Conservation (phyloP, 2,888 invertebrate genomes). For the Pecten maximus region DNA sequence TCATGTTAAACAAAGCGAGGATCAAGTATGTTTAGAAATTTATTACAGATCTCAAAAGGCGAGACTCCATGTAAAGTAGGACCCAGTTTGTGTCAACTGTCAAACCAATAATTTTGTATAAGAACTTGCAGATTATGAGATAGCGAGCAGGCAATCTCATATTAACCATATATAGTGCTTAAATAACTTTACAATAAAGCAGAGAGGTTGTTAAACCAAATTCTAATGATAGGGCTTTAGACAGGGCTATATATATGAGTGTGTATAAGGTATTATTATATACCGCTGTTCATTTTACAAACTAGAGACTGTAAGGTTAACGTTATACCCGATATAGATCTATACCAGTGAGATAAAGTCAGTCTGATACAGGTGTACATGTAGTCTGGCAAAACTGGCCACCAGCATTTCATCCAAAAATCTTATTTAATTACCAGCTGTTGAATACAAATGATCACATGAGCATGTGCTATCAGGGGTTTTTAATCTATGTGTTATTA, state of each 20-base stretch:
- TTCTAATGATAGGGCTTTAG: neutral
- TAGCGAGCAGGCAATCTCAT: too few relatives aligned
- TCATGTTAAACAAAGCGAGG: neutral
- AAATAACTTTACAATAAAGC: neutral
- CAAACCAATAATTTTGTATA: constrained; percentile 6
- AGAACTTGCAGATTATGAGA: neutral
- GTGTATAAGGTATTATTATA: neutral
- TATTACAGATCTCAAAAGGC: constrained; percentile 6
- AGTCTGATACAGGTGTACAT: neutral
- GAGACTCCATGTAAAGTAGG: neutral
- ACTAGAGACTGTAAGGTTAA: neutral
- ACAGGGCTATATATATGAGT: too few relatives aligned
- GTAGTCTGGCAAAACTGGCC: neutral
- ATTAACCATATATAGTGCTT: neutral
- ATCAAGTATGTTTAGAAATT: neutral
- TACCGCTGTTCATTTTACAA: neutral
- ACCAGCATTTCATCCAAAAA: neutral
- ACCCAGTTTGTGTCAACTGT: neutral
- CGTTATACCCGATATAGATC: neutral
- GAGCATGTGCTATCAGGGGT: neutral
- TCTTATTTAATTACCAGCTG: neutral
- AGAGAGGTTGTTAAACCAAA: neutral
- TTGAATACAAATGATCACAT: neutral
- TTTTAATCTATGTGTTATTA: neutral
- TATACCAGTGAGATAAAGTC: neutral